These are phyloP conservation scores for Archips crataeganus DNA, from an alignment of 2,888 invertebrate genomes.

Conservation along the genomic window DNA sequence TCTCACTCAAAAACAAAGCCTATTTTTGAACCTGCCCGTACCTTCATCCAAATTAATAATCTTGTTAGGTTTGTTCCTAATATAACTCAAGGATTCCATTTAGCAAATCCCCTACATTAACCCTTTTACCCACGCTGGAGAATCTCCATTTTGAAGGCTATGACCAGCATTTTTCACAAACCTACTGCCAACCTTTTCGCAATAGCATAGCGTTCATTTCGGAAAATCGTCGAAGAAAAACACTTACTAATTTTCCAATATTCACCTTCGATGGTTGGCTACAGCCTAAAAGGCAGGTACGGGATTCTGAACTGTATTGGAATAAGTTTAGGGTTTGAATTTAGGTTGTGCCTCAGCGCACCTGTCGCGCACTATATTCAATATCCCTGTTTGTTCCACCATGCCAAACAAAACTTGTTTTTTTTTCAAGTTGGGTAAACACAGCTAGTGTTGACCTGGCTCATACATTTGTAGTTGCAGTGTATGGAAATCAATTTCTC, in stretches of 20 bases:
- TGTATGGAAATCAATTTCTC: constrained; percentile 40
- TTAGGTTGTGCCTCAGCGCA: constrained; percentile 1
- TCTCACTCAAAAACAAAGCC: background rate
- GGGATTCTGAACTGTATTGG: constrained; percentile 16
- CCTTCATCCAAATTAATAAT: constrained; percentile 36
- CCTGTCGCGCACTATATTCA: constrained; percentile 38
- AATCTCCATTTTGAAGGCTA: constrained; percentile 37
- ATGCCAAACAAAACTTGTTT: constrained; percentile 40
- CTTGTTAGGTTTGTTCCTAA: constrained; percentile 31
- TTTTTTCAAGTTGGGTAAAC: constrained; percentile 37
- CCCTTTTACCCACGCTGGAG: constrained; percentile 35
- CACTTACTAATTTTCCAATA: constrained; percentile 39
- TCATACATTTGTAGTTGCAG: constrained; percentile 36
- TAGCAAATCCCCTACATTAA: constrained; percentile 40
- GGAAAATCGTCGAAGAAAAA: constrained; percentile 9
- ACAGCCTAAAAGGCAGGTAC: background rate
- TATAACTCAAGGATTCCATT: constrained; percentile 35
- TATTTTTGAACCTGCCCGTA: background rate
- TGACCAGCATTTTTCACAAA: constrained; percentile 24
- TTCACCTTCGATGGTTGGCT: constrained; percentile 33
- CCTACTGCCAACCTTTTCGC: constrained; percentile 5
- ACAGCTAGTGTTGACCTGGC: constrained; percentile 29
- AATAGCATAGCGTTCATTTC: background rate
- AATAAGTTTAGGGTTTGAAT: constrained; percentile 4
- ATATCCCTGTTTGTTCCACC: constrained; percentile 39